Evolutionary conservation across 2,797 vertebrate genomes (phyloP), one percentile per base, ranked within the genome.

Genomic region (Pseudochaenichthys georgianus): DNA sequence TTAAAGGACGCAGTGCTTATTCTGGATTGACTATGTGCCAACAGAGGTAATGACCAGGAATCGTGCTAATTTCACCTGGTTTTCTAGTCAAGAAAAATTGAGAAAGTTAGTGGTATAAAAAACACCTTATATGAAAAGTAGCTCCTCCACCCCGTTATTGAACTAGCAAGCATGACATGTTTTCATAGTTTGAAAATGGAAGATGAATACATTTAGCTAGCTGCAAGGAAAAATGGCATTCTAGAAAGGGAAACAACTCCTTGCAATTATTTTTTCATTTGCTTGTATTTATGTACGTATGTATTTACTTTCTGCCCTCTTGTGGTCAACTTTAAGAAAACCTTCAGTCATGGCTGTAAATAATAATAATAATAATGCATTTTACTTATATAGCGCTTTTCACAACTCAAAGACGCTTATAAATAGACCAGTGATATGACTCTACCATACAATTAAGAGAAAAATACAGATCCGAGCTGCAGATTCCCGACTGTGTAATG

Each of bases 271-370:
- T 34, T 43, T 5, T 43, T 5, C 34, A 45, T 28, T 51, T 19
- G 1, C 10, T 48, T 50, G 11, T 50, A 19, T 58, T 58, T 63
- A 38, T n/a, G 51, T 31, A 21, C 21, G 21, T 21, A 41, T 6
- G 19, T 71, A 38, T 66, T 19, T 61, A 45, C 21, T 63, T 43
- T 71, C 21, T 72, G 59, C 54, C 54, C 21, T 50, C 46, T 66
- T 42, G n/a, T 64, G 46, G 57, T 31, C 64, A 21, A 34, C 5
- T 45, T 51, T 48, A 48, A 23, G 4, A 43, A 4, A 55, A 28
- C 4, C 28, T 28, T 28, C 28, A 28, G 28, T 28, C 28, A 28
- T 28, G 28, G 28, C 28, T 28, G 28, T 28, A 28, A 28, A 23
- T 23, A 23, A 23, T 23, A 23, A 23, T 23, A 23, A 23, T 23